Conservation (phyloP, 2,113 vertebrate genomes). For the Petaurus breviceps region DNA sequence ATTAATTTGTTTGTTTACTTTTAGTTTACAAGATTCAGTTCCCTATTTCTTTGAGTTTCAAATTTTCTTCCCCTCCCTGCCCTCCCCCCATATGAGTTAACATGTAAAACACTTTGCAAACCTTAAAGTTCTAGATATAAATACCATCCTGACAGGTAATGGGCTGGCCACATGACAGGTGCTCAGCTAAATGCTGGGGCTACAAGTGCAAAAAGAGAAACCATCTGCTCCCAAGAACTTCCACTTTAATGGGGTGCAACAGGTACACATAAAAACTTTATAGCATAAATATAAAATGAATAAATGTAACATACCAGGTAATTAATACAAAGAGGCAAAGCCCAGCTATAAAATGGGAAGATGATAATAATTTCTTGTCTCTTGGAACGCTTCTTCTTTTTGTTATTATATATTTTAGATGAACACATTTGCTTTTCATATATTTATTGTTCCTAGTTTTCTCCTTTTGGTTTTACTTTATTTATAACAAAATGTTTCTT, state of each 20-base stretch:
- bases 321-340: not conserved
- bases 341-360: not conserved
- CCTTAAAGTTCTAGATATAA: not conserved
- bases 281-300: not conserved
- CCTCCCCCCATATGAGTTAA: not conserved
- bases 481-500: conserved; percentile 42
- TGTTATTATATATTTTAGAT: not conserved
- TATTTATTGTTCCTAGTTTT: not conserved
- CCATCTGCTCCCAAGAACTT: not conserved
- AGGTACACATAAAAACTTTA: not conserved
- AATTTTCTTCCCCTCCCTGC: no score
- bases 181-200: not conserved
- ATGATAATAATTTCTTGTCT: not conserved
- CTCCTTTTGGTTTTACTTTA: conserved; percentile 29
- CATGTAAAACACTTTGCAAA: not conserved
- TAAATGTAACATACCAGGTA: not conserved
- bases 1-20: no score
- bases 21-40: no score
- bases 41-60: no score
- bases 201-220: not conserved
- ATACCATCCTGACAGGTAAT: not conserved
- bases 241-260: not conserved
- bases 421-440: conserved; percentile 24
- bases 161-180: not conserved
- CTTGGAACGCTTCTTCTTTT: not conserved